Conservation (phyloP, 2,113 vertebrate species). For the Ahaetulla prasina region DNA sequence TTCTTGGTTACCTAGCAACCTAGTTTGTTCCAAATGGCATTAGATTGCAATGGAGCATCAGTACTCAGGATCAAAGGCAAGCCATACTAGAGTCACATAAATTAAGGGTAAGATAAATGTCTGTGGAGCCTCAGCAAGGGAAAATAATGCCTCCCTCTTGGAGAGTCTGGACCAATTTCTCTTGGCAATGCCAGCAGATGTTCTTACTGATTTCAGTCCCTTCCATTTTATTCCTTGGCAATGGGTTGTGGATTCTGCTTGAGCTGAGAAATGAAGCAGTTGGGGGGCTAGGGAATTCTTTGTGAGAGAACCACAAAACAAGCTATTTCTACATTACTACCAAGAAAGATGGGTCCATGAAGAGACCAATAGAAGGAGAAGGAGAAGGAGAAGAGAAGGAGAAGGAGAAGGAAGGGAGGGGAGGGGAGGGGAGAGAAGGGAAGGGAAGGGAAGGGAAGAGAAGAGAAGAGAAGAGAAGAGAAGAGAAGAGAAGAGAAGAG, state of each 20-base stretch:
- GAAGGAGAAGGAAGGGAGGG: no score
- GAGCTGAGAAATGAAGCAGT: neutral
- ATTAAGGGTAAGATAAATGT: neutral
- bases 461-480: no score
- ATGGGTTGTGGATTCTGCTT: neutral
- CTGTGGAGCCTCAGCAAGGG: neutral
- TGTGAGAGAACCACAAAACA: neutral
- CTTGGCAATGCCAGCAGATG: neutral
- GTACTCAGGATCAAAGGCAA: neutral
- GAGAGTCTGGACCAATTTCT: neutral
- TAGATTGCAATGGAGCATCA: neutral
- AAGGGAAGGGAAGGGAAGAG: no score
- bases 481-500: no score
- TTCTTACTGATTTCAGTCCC: neutral
- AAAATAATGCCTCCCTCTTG: neutral
- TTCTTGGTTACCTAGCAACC: constrained; percentile 55
- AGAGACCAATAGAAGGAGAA: neutral
- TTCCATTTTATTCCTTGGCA: neutral
- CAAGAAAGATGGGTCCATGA: neutral
- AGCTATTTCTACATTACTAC: neutral
- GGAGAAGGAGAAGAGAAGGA: no score
- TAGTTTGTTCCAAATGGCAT: constrained; percentile 6
- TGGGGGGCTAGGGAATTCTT: neutral
- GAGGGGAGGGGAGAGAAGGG: no score
- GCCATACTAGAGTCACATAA: neutral